Base-by-base conservation (phyloP, 2,888 invertebrate species). In the Macaria liturata region DNA sequence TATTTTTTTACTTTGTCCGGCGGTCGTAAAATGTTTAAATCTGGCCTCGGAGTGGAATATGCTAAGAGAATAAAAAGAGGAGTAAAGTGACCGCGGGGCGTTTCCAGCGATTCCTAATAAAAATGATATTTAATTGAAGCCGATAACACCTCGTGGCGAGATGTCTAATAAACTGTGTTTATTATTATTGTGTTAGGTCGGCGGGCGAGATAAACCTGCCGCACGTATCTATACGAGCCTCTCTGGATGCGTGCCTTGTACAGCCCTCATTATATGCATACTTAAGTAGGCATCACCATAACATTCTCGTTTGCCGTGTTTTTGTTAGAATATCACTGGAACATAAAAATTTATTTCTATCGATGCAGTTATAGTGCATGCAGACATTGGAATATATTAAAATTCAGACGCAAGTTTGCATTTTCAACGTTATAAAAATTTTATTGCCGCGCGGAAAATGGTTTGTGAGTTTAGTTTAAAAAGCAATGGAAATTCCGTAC, bases 41-140 rank as follows among this genome's bases (percentile, higher is more conserved):
- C 61, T 64, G 69, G 68, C n/a, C 60, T 68, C 64, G 59, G 64
- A 64, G 70, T 71, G 71, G 75, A 70, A 72, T 79, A 80, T 76
- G 77, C 75, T 76, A 74, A 78, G 20, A 20, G 1, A 20, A 20
- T 20, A 20, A 20, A 20, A 79, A 78, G 78, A 72, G 9, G 79
- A 73, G 69, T 68, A 77, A 75, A 72, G 69, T 75, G 83, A 78
- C 84, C 79, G 75, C 79, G 76, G 83, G 86, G 86, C 84, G 83
- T 84, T 86, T 68, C 76, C 73, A 76, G 77, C 74, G 82, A 80
- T 86, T 87, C 83, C 78, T 78, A 90, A 91, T 91, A 91, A 91
- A 91, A 89, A 89, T 86, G 83, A 84, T 86, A 90, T 90, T 91
- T 91, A 91, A 91, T 90, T 91, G 90, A 81, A 83, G 75, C 73